Percentiles rank a stretch among this genome's conserved stretches.
phyloP scores from a whole-genome alignment of 2,113 vertebrate species.

The Anguilla japonica region DNA sequence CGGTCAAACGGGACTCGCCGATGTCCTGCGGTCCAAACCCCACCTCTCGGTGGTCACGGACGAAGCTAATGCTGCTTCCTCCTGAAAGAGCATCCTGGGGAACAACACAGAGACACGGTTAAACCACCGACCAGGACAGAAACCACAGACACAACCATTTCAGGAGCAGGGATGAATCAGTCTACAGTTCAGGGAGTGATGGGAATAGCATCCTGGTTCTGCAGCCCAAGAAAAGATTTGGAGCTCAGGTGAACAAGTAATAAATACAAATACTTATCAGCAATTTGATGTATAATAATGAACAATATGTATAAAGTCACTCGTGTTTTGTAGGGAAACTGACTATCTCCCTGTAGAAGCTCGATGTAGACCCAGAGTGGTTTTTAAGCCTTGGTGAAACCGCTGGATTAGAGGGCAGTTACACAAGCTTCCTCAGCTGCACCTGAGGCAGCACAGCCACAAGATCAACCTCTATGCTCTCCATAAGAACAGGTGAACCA shows the following conservation, averaged over 20 bases:
- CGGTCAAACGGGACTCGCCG: slow-evolving; percentile 43
- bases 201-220: no score
- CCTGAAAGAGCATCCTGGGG: slow-evolving; percentile 73
- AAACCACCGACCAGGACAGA: background rate
- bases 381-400: background rate
- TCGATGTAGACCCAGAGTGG: background rate
- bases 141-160: background rate
- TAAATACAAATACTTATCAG: background rate
- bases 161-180: background rate
- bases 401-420: background rate
- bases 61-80: slow-evolving; percentile 72
- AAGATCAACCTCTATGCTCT: background rate
- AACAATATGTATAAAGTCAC: background rate
- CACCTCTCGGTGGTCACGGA: slow-evolving; percentile 25
- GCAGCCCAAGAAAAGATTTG: background rate
- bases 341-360: background rate
- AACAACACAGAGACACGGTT: background rate
- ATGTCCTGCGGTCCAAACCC: slow-evolving; percentile 46
- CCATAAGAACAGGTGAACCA: background rate
- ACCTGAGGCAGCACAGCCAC: background rate
- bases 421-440: background rate
- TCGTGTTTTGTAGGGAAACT: background rate
- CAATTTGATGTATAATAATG: background rate
- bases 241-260: background rate
- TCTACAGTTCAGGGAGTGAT: background rate